Conservation (phyloP, 1,140 invertebrate genomes). For the Drosophila nasuta region DNA sequence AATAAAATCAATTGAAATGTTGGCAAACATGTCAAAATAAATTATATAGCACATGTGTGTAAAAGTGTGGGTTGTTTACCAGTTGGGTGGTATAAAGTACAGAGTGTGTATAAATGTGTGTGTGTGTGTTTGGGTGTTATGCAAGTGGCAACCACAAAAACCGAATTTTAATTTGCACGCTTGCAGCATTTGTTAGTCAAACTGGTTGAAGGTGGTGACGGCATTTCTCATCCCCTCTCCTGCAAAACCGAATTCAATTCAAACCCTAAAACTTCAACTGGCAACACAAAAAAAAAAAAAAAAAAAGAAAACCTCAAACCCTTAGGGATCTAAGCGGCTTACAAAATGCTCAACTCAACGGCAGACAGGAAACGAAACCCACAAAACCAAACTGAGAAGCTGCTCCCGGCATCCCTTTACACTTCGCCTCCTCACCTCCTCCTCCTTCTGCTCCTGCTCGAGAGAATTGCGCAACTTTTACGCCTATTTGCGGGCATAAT, state of each 20-base stretch:
- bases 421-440: no score
- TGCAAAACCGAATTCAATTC: constrained; percentile 3
- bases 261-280: not conserved
- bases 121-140: constrained; percentile 60
- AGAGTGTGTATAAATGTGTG: constrained; percentile 19
- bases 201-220: constrained; percentile 51
- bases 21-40: constrained; percentile 85
- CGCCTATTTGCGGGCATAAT: constrained; percentile 84
- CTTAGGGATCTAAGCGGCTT: constrained; percentile 74
- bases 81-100: constrained; percentile 14
- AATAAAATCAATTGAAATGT: constrained; percentile 85
- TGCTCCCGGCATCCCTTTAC: constrained; percentile 2
- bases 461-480: constrained; percentile 80
- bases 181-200: constrained; percentile 75
- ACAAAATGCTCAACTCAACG: constrained; percentile 64
- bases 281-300: not conserved
- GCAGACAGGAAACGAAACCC: constrained; percentile 34
- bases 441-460: not conserved
- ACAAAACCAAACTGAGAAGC: constrained; percentile 3
- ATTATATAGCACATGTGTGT: constrained; percentile 75
- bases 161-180: constrained; percentile 84
- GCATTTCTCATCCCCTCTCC: not conserved
- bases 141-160: constrained; percentile 82
- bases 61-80: constrained; percentile 43
- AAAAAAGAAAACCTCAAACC: constrained; percentile 30